Evolutionary conservation across 2,797 vertebrate species (phyloP).

Genomic region (Astyanax mexicanus): DNA sequence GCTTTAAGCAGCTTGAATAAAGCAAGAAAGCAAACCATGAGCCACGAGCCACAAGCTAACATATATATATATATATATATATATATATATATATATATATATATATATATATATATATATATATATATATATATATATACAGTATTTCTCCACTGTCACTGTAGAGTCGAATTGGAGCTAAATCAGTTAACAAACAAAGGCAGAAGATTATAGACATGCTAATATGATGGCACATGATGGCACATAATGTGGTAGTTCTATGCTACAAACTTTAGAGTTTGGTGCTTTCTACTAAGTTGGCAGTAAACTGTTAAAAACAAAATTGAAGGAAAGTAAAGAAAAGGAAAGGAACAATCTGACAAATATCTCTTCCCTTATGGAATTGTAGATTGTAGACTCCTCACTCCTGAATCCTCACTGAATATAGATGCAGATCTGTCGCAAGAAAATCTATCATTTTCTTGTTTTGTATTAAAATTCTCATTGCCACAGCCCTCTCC

Average conservation of each 20-base stretch:
- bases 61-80: no score
- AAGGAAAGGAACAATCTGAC: slow-evolving; percentile 8
- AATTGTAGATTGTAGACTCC: slow-evolving; percentile 25
- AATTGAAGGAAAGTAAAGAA: no score
- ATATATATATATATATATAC: no score
- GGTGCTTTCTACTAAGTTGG: slow-evolving; percentile 23
- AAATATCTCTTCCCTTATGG: slow-evolving; percentile 23
- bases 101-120: no score
- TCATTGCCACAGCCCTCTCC: slow-evolving; percentile 38
- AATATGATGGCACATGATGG: no score
- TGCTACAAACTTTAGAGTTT: background rate
- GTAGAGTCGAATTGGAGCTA: background rate
- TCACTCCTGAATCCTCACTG: background rate
- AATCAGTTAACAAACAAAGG: background rate
- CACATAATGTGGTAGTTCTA: background rate
- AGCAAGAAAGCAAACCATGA: no score
- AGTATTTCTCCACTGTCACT: background rate
- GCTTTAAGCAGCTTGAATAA: slow-evolving; percentile 48
- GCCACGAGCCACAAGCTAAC: slow-evolving; percentile 22
- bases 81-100: no score
- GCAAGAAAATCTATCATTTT: slow-evolving; percentile 11
- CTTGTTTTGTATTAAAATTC: slow-evolving; percentile 17
- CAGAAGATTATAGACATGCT: background rate
- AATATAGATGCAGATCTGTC: slow-evolving; percentile 32
- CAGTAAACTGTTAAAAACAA: background rate